Evolutionary conservation across 2,888 invertebrate genomes (phyloP), one percentile per base, ranked within the genome.

Genomic region (Epinotia bilunana): DNA sequence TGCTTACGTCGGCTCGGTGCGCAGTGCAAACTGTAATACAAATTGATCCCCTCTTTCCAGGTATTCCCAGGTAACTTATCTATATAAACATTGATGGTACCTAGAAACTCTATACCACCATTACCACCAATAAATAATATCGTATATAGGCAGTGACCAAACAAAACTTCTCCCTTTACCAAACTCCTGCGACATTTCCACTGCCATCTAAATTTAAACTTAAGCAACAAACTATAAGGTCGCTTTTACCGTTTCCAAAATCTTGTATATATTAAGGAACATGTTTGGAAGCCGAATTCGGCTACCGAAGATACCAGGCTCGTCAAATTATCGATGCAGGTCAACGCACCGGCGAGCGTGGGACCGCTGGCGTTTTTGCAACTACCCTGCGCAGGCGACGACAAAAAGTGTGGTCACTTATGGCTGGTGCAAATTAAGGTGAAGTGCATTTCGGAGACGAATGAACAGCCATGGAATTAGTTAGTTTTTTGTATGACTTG

Each of bases 331-430:
- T 70, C 63, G 74, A 39, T 64, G 69, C 70, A 57, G 74, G 63
- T 74, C 74, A 62, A 28, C 20, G 74, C 49, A 46, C 74, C 46
- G 39, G 7, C n/a, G 73, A 61, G 71, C 74, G 74, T 75, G 71
- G 74, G 74, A 75, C 49, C 71, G 68, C 57, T 20, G 43, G 46
- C 39, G 71, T 75, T 75, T 75, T 75, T 75, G 74, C 74, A 75
- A 64, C 73, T 73, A 74, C 74, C 74, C 74, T 71, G 60, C 60
- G 74, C 64, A 13, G 20, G 69, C 33, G 67, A 18, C 39, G 68
- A 63, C 64, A 73, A 73, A 73, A 67, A 73, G 67, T n/a, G 3
- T 49, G 65, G 20, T 67, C 73, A 67, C 60, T 73, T 73, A 61
- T 61, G 60, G 73, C 33, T 61, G 73, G 55, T 55, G 71, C 53